Percentiles rank a stretch among this genome's conserved stretches.
Conservation (phyloP, 1,140 invertebrate genomes). For the Drosophila eugracilis region DNA sequence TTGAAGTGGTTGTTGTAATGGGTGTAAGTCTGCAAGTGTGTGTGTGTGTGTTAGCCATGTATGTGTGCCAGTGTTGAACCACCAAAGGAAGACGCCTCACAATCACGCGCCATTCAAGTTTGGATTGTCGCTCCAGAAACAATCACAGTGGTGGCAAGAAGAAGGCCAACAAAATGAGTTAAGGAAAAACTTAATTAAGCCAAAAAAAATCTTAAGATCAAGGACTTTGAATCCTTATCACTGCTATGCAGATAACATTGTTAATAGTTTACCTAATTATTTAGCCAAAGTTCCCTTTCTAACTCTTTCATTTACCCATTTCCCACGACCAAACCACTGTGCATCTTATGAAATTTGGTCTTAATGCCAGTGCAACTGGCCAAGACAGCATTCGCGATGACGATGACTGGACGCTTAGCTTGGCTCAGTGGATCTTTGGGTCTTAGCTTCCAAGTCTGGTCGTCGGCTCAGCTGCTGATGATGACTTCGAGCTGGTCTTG, state of each 20-base stretch:
- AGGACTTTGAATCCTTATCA: too few relatives aligned
- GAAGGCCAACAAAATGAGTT: too few relatives aligned
- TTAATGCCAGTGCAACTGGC: slow-evolving; percentile 13
- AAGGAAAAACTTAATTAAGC: neutral
- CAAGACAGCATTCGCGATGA: slow-evolving; percentile 49
- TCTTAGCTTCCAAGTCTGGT: neutral
- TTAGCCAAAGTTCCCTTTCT: neutral
- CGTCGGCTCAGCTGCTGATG: slow-evolving; percentile 33
- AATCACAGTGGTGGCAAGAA: slow-evolving; percentile 39
- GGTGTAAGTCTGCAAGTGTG: slow-evolving; percentile 32
- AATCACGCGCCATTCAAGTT: slow-evolving; percentile 78
- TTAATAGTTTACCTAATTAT: neutral
- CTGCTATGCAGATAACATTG: too few relatives aligned
- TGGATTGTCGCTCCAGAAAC: slow-evolving; percentile 61
- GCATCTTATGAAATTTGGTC: neutral
- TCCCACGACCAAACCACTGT: slow-evolving; percentile 31
- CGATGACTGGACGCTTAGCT: slow-evolving; percentile 68
- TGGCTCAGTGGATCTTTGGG: slow-evolving; percentile 18
- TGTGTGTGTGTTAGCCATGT: slow-evolving; percentile 13
- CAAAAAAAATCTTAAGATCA: too few relatives aligned
- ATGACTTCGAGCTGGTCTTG: slow-evolving; percentile 35
- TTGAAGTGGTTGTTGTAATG: slow-evolving; percentile 78
- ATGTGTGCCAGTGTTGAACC: slow-evolving; percentile 28
- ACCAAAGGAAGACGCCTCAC: slow-evolving; percentile 61
- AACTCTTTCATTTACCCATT: neutral